phyloP scores from a whole-genome alignment of 2,113 vertebrate species.

The Corapipo altera region DNA sequence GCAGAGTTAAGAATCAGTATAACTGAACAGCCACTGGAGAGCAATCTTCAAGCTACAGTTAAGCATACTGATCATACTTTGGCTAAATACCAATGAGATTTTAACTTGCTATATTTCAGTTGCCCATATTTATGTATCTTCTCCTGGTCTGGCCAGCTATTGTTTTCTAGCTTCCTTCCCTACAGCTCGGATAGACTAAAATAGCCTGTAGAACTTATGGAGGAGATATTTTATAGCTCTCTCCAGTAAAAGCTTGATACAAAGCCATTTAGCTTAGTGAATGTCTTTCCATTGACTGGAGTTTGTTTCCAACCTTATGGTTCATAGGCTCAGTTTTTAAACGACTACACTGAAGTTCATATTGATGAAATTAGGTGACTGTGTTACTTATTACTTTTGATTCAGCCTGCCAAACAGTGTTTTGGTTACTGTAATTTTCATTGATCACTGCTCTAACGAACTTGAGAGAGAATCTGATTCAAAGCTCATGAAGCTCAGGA shows the following conservation, averaged over 20 bases:
- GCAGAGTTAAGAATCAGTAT: neutral
- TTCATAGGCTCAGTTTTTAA: neutral
- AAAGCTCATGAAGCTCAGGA: neutral
- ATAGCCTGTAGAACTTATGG: slow-evolving; percentile 17
- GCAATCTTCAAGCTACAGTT: neutral
- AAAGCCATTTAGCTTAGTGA: slow-evolving; percentile 21
- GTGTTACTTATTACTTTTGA: neutral
- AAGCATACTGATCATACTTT: neutral
- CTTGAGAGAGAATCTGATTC: neutral
- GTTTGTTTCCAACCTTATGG: neutral
- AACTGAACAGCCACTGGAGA: slow-evolving; percentile 4
- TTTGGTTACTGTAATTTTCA: neutral
- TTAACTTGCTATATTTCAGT: neutral
- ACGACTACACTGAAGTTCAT: neutral
- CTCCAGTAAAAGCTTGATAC: slow-evolving; percentile 26
- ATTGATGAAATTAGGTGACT: neutral
- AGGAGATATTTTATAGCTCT: slow-evolving; percentile 36
- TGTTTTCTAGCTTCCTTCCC: slow-evolving; percentile 46
- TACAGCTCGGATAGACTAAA: neutral
- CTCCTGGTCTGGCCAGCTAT: neutral
- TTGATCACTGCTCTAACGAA: neutral
- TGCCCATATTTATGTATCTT: neutral
- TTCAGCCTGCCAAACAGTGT: neutral
- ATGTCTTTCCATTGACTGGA: slow-evolving; percentile 21
- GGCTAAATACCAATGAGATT: neutral